phyloP scores from a whole-genome alignment of 2,797 vertebrate genomes.

The Sarcoramphus papa region DNA sequence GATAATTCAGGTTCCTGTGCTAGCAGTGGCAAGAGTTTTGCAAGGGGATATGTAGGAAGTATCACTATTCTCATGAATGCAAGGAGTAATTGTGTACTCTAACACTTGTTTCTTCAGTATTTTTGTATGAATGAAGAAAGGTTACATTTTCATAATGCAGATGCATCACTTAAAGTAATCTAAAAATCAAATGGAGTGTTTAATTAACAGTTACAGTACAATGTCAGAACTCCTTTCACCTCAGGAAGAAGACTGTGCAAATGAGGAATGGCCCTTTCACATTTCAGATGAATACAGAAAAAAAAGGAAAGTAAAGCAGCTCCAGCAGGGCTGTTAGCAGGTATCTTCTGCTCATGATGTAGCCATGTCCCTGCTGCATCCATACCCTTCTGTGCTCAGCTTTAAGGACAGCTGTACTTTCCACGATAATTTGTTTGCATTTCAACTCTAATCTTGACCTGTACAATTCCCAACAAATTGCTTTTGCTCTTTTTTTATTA shows the following conservation, averaged over 20 bases:
- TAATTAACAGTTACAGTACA: slow-evolving; percentile 60
- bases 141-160: slow-evolving; percentile 46
- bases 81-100: neutral
- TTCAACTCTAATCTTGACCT: slow-evolving; percentile 62
- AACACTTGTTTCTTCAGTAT: neutral
- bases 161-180: slow-evolving; percentile 20
- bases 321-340: neutral
- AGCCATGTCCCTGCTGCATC: neutral
- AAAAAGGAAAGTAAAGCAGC: neutral
- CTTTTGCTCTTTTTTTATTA: slow-evolving; percentile 67
- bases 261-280: slow-evolving; percentile 41
- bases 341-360: neutral
- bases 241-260: slow-evolving; percentile 22
- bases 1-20: neutral
- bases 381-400: neutral
- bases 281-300: neutral
- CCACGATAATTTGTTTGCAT: slow-evolving; percentile 60
- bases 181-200: slow-evolving; percentile 60
- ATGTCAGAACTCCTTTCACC: slow-evolving; percentile 37
- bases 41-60: neutral
- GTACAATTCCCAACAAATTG: slow-evolving; percentile 68
- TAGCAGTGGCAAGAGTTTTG: neutral
- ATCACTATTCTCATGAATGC: neutral
- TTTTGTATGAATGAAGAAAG: slow-evolving; percentile 47
- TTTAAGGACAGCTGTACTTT: slow-evolving; percentile 44